These are phyloP conservation scores for Coleophora flavipennella DNA, from an alignment of 2,888 invertebrate genomes.

Conservation along the genomic window DNA sequence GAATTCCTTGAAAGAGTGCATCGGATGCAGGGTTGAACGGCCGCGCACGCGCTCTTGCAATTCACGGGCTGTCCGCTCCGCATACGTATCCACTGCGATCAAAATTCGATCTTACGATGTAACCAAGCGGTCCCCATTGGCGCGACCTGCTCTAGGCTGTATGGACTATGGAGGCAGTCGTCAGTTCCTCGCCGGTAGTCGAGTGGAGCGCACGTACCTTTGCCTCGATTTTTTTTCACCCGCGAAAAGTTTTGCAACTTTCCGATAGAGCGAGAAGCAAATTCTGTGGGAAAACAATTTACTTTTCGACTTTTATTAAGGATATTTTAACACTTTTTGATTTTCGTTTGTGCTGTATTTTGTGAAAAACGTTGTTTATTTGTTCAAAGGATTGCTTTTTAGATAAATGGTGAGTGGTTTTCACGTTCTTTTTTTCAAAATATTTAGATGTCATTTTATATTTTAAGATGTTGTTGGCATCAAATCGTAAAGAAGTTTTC, in stretches of 20 bases:
- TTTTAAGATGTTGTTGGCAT: no score
- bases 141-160: no score
- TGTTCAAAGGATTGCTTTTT: neutral
- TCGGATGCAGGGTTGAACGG: constrained; percentile 37
- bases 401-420: constrained; percentile 1
- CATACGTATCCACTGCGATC: constrained; percentile 57
- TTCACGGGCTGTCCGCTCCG: constrained; percentile 55
- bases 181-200: constrained; percentile 43
- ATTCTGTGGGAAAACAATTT: constrained; percentile 7
- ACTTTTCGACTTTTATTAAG: neutral
- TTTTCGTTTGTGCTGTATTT: constrained; percentile 3
- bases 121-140: constrained; percentile 54
- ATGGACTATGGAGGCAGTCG: constrained; percentile 15
- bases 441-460: no score
- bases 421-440: neutral
- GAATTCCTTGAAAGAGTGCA: no score
- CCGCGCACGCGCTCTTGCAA: constrained; percentile 52
- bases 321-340: neutral
- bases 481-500: no score
- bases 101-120: constrained; percentile 69
- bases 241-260: constrained; percentile 50
- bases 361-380: constrained; percentile 1
- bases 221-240: constrained; percentile 16
- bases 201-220: constrained; percentile 33
- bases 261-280: constrained; percentile 2